A percentile compares a stretch with the other conserved stretches of the same genome.
phyloP scores from a whole-genome alignment of 2,797 vertebrate species.

The Limosa lapponica region DNA sequence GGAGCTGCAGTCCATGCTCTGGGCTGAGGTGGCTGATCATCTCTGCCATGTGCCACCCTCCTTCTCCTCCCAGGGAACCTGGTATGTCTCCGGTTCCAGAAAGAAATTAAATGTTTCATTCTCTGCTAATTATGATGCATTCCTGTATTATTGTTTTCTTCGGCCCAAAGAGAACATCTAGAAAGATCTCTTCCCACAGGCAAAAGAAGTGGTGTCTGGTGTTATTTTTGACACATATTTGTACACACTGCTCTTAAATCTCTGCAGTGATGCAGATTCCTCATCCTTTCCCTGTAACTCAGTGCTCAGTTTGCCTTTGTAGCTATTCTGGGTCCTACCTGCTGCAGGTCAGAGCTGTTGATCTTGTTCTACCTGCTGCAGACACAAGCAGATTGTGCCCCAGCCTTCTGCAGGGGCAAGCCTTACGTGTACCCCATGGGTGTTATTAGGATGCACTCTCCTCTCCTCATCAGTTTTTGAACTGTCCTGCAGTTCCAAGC shows the following conservation, averaged over 20 bases:
- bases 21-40: no score
- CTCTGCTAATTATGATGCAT: background rate
- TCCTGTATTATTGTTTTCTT: background rate
- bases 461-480: background rate
- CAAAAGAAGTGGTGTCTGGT: background rate
- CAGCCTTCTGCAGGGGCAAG: background rate
- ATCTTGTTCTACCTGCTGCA: background rate
- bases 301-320: background rate
- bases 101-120: background rate
- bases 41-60: background rate
- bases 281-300: background rate
- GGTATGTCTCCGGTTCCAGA: fast-evolving
- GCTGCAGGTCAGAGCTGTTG: background rate
- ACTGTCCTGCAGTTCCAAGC: background rate
- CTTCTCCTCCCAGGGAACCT: background rate
- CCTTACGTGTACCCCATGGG: fast-evolving
- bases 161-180: background rate
- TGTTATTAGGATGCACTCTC: background rate
- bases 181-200: background rate
- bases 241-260: background rate
- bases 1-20: background rate
- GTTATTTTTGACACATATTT: background rate
- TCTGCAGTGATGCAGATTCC: background rate
- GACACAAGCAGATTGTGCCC: background rate
- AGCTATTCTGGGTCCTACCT: background rate